Percentiles rank a stretch among this genome's conserved stretches.
These are phyloP conservation scores for Bettongia penicillata DNA, from an alignment of 2,113 vertebrate genomes.

Conservation along the genomic window DNA sequence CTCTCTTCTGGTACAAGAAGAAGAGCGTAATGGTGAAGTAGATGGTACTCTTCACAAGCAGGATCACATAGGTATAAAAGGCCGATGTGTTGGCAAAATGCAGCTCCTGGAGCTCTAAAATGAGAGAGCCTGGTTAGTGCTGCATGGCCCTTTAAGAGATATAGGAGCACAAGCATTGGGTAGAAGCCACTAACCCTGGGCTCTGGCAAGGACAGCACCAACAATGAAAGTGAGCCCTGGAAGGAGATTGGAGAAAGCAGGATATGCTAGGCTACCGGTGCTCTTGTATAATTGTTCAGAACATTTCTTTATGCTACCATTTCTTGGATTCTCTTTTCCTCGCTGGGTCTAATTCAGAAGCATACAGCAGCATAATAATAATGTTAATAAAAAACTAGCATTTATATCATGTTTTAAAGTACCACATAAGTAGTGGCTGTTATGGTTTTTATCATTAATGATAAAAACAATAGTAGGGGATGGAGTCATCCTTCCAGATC, in stretches of 20 bases:
- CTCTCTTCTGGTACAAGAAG: slow-evolving; percentile 63
- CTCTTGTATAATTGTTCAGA: background rate
- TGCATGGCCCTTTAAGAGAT: background rate
- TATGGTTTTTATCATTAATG: background rate
- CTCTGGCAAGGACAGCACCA: background rate
- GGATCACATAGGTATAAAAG: slow-evolving; percentile 76
- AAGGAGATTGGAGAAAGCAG: background rate
- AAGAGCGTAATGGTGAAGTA: slow-evolving; percentile 66
- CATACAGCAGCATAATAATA: background rate
- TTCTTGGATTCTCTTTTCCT: background rate
- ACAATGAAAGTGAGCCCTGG: background rate
- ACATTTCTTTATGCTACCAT: background rate
- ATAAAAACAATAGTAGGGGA: background rate
- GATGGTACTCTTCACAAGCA: slow-evolving; percentile 81
- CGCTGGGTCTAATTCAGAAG: too few species aligned
- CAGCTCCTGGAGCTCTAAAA: slow-evolving; percentile 26
- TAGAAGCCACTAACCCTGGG: background rate
- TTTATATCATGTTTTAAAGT: background rate
- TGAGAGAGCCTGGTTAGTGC: slow-evolving; percentile 50
- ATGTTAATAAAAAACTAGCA: background rate
- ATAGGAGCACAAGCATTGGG: background rate
- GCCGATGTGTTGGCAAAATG: slow-evolving; percentile 76
- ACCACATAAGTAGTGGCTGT: background rate
- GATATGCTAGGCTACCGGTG: too few species aligned
- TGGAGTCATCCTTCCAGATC: background rate